Percentiles rank a stretch among this genome's conserved stretches.
phyloP scores from a whole-genome alignment of 2,113 vertebrate genomes.

The Piaya cayana region DNA sequence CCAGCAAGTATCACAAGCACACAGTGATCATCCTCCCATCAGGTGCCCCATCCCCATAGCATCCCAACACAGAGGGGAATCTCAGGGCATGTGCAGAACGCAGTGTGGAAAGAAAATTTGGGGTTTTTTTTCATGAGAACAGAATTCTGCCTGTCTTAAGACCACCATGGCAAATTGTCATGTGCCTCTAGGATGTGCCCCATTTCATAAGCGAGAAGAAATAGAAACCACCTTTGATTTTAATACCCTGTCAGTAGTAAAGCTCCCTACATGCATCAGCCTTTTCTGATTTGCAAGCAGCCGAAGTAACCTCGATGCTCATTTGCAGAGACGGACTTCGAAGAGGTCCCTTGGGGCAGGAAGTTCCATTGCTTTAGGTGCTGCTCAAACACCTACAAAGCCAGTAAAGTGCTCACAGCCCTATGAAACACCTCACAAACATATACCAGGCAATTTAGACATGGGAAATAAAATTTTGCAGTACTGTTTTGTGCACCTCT shows the following conservation, averaged over 20 bases:
- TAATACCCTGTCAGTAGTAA: background rate
- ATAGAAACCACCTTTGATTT: background rate
- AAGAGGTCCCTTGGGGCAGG: background rate
- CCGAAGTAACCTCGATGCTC: background rate
- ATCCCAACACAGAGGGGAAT: background rate
- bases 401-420: background rate
- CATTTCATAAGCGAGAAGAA: background rate
- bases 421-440: background rate
- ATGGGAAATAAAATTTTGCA: background rate
- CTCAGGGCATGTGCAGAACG: background rate
- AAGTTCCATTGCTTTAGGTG: background rate
- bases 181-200: background rate
- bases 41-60: background rate
- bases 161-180: background rate
- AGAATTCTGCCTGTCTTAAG: background rate
- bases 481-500: background rate
- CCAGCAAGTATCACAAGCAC: background rate
- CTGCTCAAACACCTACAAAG: background rate
- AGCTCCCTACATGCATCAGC: background rate
- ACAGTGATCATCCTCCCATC: rapidly evolving
- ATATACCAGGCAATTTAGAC: background rate
- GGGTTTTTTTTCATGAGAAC: background rate
- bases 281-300: background rate
- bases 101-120: background rate
- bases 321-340: background rate